Conservation (phyloP, 2,797 vertebrate species). For the Euphonia xanthogaster region DNA sequence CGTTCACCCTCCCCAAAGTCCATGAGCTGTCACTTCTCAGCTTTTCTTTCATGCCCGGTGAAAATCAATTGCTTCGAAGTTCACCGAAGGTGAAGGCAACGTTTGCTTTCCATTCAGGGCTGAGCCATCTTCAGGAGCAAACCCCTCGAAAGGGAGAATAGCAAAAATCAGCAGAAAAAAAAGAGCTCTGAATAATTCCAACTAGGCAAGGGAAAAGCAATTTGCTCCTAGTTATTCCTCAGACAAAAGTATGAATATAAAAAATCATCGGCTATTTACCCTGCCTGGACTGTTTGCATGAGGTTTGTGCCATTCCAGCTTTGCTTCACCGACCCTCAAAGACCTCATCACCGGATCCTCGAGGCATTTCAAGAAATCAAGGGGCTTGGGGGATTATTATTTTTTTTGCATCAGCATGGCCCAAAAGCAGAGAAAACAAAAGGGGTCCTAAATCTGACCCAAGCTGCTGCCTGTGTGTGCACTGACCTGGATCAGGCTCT, state of each 20-base stretch:
- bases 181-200: slow-evolving; percentile 23
- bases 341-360: background rate
- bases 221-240: slow-evolving; percentile 54
- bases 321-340: slow-evolving; percentile 21
- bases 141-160: background rate
- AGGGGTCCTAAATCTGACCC: background rate
- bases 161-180: slow-evolving; percentile 58
- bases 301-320: background rate
- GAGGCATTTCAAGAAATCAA: background rate
- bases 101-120: slow-evolving; percentile 48
- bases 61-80: slow-evolving; percentile 50
- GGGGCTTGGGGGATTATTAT: background rate
- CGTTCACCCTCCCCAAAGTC: background rate
- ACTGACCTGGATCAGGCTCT: background rate
- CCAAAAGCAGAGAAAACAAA: slow-evolving; percentile 15
- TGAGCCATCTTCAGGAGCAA: background rate
- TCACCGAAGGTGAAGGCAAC: slow-evolving; percentile 44
- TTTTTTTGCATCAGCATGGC: background rate
- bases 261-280: slow-evolving; percentile 43
- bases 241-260: slow-evolving; percentile 56
- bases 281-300: slow-evolving; percentile 27
- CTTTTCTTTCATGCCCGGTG: background rate
- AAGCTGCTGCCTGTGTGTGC: background rate
- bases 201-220: slow-evolving; percentile 33
- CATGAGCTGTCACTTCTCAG: slow-evolving; percentile 1